phyloP scores from a whole-genome alignment of 2,888 invertebrate genomes.

The Amphiduros pacificus region DNA sequence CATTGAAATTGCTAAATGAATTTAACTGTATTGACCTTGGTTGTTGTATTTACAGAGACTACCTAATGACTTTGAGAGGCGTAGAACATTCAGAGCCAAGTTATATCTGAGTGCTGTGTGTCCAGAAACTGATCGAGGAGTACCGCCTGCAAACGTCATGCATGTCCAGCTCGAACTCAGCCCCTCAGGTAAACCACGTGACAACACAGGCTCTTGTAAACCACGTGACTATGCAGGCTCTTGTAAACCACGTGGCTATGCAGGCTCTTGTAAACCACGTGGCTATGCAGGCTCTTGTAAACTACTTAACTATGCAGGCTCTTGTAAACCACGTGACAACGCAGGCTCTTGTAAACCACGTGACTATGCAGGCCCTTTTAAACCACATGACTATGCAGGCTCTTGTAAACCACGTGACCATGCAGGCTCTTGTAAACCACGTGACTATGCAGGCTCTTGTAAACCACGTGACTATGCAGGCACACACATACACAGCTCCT shows the following conservation, averaged over 20 bases:
- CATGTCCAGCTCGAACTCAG: constrained; percentile 1
- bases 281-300: too few species aligned
- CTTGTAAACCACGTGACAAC: background rate
- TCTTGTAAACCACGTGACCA: too few species aligned
- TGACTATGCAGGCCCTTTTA: background rate
- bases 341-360: background rate
- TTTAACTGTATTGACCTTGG: too few species aligned
- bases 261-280: background rate
- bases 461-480: too few species aligned
- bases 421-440: too few species aligned
- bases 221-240: background rate
- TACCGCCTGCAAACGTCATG: constrained; percentile 9
- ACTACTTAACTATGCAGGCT: background rate
- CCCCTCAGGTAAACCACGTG: constrained; percentile 5
- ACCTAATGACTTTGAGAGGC: constrained; percentile 1
- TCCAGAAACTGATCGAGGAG: constrained; percentile 5
- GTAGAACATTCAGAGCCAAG: constrained; percentile 8
- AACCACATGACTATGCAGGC: too few species aligned
- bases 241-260: background rate
- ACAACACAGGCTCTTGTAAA: background rate
- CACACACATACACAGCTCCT: too few species aligned
- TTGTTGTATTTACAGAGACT: constrained; percentile 5
- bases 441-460: too few species aligned
- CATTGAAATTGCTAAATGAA: too few species aligned
- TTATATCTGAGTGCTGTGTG: constrained; percentile 14